Conservation (phyloP, 2,888 invertebrate genomes). For the Odontocolon sp. region DNA sequence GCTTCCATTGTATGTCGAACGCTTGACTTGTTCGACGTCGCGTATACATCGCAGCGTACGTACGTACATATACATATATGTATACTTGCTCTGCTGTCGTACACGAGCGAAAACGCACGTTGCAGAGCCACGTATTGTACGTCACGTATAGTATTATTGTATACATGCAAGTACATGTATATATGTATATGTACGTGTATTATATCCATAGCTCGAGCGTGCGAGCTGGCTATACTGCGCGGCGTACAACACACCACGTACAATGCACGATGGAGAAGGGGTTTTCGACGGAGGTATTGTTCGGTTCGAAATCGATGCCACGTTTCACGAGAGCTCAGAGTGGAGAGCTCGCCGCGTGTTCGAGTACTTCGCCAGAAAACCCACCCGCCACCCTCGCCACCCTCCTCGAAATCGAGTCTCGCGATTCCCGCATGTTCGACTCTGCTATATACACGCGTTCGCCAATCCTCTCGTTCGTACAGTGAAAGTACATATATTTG, state of each 20-base stretch:
- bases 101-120: slow-evolving; percentile 20
- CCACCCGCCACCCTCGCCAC: not conserved
- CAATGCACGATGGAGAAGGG: slow-evolving; percentile 47
- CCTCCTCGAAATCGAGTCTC: slow-evolving; percentile 34
- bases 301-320: slow-evolving; percentile 77
- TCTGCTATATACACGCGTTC: slow-evolving; percentile 30
- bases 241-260: slow-evolving; percentile 38
- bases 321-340: slow-evolving; percentile 48
- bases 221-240: slow-evolving; percentile 16
- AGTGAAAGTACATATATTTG: not conserved
- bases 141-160: slow-evolving; percentile 14
- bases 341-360: slow-evolving; percentile 30
- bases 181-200: slow-evolving; percentile 1
- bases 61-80: no score
- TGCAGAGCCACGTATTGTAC: slow-evolving; percentile 29
- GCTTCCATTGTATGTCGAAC: slow-evolving; percentile 77
- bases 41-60: slow-evolving; percentile 35
- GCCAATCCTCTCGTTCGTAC: not conserved
- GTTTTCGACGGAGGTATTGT: slow-evolving; percentile 67
- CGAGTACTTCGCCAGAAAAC: slow-evolving; percentile 30
- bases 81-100: slow-evolving; percentile 27
- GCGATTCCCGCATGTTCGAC: slow-evolving; percentile 42
- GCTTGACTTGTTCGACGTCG: slow-evolving; percentile 78
- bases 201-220: slow-evolving; percentile 6
- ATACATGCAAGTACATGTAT: not conserved